These are phyloP conservation scores for Cerastoderma edule DNA, from an alignment of 2,888 invertebrate species.

Conservation along the genomic window DNA sequence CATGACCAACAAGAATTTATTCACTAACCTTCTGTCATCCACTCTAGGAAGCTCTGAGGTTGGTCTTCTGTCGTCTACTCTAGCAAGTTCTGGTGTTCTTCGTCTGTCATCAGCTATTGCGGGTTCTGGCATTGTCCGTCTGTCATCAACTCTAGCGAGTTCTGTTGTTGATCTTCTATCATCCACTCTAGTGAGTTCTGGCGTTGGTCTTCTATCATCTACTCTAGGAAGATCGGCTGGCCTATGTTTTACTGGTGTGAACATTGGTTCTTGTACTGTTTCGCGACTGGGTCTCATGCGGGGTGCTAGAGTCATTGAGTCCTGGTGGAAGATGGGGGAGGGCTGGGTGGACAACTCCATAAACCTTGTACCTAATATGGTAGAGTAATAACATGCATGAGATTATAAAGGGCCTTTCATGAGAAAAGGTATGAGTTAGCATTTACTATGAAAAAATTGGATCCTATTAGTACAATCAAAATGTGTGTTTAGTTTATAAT, in stretches of 20 bases:
- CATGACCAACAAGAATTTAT: no score
- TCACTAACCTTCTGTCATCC: constrained; percentile 22
- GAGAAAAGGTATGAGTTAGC: no score
- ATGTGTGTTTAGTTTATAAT: no score
- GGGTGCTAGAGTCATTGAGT: constrained; percentile 36
- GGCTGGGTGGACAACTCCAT: constrained; percentile 69
- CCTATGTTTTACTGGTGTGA: background rate
- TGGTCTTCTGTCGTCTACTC: constrained; percentile 31
- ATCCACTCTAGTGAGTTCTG: constrained; percentile 13
- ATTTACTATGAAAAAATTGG: no score
- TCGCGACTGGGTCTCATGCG: constrained; percentile 16
- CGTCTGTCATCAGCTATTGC: background rate
- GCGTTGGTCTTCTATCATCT: constrained; percentile 18
- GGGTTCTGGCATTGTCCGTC: background rate
- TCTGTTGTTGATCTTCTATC: no score
- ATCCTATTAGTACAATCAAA: no score
- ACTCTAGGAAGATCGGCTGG: constrained; percentile 48
- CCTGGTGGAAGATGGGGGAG: constrained; percentile 66
- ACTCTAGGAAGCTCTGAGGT: constrained; percentile 9
- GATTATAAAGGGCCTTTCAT: no score
- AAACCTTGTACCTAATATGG: constrained; percentile 55
- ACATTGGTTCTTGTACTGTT: background rate
- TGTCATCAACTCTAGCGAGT: no score
- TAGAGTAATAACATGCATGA: no score
- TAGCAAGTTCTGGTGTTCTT: constrained; percentile 39